Base-by-base conservation (phyloP, 2,113 vertebrate species). In the Corynorhinus townsendii region DNA sequence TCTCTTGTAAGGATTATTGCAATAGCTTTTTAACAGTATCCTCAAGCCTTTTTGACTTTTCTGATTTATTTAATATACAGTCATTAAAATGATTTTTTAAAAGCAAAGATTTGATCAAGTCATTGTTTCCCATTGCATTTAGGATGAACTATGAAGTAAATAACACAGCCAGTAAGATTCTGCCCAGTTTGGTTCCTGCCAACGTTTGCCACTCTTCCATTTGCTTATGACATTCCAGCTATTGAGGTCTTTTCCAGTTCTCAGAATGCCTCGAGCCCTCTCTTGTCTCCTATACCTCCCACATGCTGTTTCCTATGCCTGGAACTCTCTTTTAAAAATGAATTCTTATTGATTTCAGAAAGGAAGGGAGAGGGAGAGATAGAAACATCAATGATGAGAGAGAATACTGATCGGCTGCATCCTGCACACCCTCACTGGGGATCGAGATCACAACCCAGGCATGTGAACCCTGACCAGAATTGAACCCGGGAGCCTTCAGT, bases 1-100 rank as follows among this genome's bases (percentile, higher is more conserved):
- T 49, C 49, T 86, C 73, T 54, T 88, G 17, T 84, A 49, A 86
- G 43, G 45, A 20, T 90, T 64, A 56, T 24, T 97, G 20, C 71
- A 75, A 40, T 80, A 66, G 40, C 83, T 82, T 95, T 83, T 90
- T 72, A 93, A 90, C 73, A 66, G 24, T 68, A n/a, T 83, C 86
- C 0, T 0, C 64, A 87, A 68, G 79, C 28, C 20, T 73, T 38
- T 86, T 82, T 73, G 77, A 85, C 77, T 82, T 76, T 77, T 90
- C 54, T 89, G 79, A 85, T 95, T 83, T 43, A n/a, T 92, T 95
- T 33, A 80, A 40, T 49, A 52, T 19, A 71, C 64, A 81, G 4
- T 90, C 45, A 69, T 75, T 52, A 76, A 72, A 86, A 79, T 87
- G n/a, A 95, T 84, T 84, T 93, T 92, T 92, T 56, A 92, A 90